phyloP scores from a whole-genome alignment of 2,113 vertebrate species.

The Plectropomus leopardus region DNA sequence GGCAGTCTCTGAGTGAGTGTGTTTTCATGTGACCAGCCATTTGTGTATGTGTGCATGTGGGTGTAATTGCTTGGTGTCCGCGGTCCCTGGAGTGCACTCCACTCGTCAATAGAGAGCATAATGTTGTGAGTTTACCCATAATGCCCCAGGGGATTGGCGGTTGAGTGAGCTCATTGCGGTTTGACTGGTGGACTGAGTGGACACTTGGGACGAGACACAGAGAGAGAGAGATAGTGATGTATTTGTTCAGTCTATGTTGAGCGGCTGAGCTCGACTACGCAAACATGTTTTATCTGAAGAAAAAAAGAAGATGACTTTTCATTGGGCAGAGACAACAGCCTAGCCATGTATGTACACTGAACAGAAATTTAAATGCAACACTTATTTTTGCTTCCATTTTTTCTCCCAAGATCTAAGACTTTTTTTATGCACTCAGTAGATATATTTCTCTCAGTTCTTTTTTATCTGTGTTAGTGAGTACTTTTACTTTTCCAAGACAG shows the following conservation, averaged over 20 bases:
- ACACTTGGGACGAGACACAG: constrained; percentile 30
- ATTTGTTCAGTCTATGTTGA: not conserved
- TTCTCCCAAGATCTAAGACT: too few relatives aligned
- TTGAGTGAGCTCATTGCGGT: constrained; percentile 59
- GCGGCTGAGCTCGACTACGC: not conserved
- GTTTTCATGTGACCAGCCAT: not conserved
- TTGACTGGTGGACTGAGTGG: constrained; percentile 44
- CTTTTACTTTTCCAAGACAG: too few relatives aligned
- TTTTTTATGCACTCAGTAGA: too few relatives aligned
- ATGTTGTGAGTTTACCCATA: constrained; percentile 62
- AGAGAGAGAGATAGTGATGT: not conserved
- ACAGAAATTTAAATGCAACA: too few relatives aligned
- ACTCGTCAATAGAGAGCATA: constrained; percentile 56
- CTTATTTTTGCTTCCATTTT: too few relatives aligned
- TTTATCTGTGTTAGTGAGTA: too few relatives aligned
- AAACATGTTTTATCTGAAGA: not conserved
- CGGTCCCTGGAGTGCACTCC: constrained; percentile 49
- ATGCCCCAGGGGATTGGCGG: constrained; percentile 49
- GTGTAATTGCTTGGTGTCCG: not conserved
- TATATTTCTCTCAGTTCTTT: too few relatives aligned
- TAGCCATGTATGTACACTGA: not conserved
- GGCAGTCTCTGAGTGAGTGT: not conserved
- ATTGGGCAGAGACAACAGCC: not conserved
- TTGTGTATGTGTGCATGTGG: not conserved
- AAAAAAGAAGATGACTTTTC: not conserved